Evolutionary conservation across 2,888 invertebrate genomes (phyloP), one percentile per base, ranked within the genome.

Genomic region (Nomada hirtipes): DNA sequence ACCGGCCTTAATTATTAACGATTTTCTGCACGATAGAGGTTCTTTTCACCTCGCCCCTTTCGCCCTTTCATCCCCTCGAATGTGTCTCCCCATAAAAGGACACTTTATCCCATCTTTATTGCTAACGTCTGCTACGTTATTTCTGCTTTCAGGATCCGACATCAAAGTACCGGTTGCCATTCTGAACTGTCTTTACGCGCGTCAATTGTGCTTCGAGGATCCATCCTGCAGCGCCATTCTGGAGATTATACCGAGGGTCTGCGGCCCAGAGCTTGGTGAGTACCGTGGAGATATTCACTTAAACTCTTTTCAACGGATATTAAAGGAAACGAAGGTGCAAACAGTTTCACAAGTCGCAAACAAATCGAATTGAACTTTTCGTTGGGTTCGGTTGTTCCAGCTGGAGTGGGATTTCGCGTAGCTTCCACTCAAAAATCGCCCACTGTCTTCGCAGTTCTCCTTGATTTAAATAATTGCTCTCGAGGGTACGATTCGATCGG

Each of bases 211-310:
- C 94, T 97, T 97, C 94, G 98, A 98, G 93, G 98, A 98, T 95
- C 96, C 97, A 82, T 97, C 98, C 88, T 98, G 98, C 94, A 97
- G 97, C 88, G 97, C 98, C 85, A 98, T 98, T 94, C 94, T 98
- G 93, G 98, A 98, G 95, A 97, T 98, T 92, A 98, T 98, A 93
- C 98, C 98, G 74, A 96, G 98, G 90, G 98, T 98, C 90, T 98
- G 98, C 94, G 98, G 98, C 86, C 97, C 97, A 87, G 98, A 98
- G 95, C 96, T 97, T 94, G 98, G 98, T 98, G 94, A 96, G 96
- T 95, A 72, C 15, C 18, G 20, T 10, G 23, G 69, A 13, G 57
- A 36, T 20, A 36, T 55, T 13, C 26, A 20, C 63, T 29, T 4
- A 20, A 23, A 15, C 18, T 9, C 57, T 29, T 60, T 26, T 60